Evolutionary conservation across 2,888 invertebrate species (phyloP), one percentile per base, ranked within the genome.

Genomic region (Drosophila percnosoma): DNA sequence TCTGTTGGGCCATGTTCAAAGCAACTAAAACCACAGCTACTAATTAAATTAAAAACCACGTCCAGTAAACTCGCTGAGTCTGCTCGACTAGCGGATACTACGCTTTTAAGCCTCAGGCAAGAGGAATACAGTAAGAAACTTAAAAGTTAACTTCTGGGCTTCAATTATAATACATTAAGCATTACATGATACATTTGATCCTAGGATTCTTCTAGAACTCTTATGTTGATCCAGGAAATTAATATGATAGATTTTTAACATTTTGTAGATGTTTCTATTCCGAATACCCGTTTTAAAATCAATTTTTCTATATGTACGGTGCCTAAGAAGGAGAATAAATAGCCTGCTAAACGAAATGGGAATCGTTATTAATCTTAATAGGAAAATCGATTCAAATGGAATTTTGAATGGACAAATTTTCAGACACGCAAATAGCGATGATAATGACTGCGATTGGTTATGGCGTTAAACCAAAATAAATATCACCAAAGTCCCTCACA

Each of bases 391-490:
- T 78, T 54, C 33, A 38, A 68, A 48, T 21, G n/a, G 53, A 75
- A 67, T 75, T 80, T 80, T 52, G 55, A 77, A 63, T 67, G 27
- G 57, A 79, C 38, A 65, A 53, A 71, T 62, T 80, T 74, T 38
- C 18, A 36, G 55, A 51, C 73, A 78, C 81, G 80, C 73, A 70
- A 77, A 66, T 66, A 53, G 40, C 64, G 42, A 60, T 68, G 49
- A 69, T 65, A 60, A 67, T 51, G 38, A 55, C 33, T 21, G 5
- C 29, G 13, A 51, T 13, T 51, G 51, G 29, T 21, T 48, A 49
- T 55, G 80, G 70, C 73, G 73, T 80, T 80, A 80, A 80, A 57
- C 76, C 78, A 68, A 75, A 75, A 78, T 69, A 80, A 80, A 80
- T 78, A 80, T 72, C 59, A 68, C 52, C 51, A 48, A 21, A 27